phyloP scores from a whole-genome alignment of 2,113 vertebrate genomes.

The Hippocampus guttulatus region DNA sequence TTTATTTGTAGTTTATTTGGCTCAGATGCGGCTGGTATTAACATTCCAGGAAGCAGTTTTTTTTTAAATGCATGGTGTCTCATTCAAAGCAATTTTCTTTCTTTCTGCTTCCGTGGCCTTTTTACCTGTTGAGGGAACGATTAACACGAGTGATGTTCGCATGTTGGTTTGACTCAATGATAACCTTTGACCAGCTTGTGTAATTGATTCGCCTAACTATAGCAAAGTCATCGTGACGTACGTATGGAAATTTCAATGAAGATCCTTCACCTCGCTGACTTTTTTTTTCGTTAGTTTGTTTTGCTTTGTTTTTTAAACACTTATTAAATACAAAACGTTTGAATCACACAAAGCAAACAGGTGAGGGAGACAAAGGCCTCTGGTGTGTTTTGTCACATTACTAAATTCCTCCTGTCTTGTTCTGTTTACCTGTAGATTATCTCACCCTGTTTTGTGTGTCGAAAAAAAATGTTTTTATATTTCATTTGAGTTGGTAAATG shows the following conservation, averaged over 20 bases:
- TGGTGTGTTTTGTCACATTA: background rate
- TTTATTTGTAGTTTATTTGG: background rate
- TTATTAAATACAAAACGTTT: background rate
- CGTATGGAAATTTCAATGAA: background rate
- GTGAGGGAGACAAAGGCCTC: constrained; percentile 22
- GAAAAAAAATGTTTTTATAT: background rate
- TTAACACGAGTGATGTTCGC: background rate
- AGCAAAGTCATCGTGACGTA: constrained; percentile 1
- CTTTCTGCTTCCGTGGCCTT: background rate
- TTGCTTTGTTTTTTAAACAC: background rate
- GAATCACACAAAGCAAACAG: constrained; percentile 13
- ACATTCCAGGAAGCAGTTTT: background rate
- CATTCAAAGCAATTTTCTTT: background rate
- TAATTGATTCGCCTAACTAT: constrained; percentile 26
- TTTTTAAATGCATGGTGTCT: background rate
- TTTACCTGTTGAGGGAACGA: no score
- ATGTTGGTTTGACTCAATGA: background rate
- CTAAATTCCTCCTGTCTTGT: no score
- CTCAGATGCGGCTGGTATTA: background rate
- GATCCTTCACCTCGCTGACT: background rate
- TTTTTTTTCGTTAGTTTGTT: no score
- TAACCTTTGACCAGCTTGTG: constrained; percentile 5
- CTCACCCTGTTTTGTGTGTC: background rate
- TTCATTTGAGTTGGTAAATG: background rate
- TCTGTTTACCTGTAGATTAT: background rate